A percentile compares a stretch with the other conserved stretches of the same genome.
Evolutionary conservation across 2,888 invertebrate genomes (phyloP).

Genomic region (Hyposoter dolosus): DNA sequence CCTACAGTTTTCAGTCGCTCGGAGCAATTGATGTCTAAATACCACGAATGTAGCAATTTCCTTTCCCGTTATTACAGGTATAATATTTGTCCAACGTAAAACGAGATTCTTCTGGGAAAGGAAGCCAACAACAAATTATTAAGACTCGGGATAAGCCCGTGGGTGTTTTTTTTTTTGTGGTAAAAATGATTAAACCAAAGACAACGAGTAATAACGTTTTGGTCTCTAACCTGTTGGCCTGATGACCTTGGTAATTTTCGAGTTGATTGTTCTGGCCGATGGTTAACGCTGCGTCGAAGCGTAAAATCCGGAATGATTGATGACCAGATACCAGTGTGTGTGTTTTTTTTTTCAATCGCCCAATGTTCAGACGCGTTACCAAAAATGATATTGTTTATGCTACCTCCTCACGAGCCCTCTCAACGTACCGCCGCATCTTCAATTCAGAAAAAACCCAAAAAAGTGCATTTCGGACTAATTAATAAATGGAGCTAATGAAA

Average conservation of each 20-base stretch:
- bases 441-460: neutral
- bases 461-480: neutral
- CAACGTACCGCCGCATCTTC: neutral
- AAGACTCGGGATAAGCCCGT: neutral
- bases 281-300: neutral
- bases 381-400: neutral
- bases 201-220: neutral
- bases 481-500: neutral
- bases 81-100: neutral
- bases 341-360: neutral
- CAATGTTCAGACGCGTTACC: neutral
- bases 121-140: neutral
- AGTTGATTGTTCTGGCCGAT: neutral
- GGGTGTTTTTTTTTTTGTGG: neutral
- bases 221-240: neutral
- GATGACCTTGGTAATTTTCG: constrained; percentile 11
- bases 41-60: neutral
- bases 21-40: neutral
- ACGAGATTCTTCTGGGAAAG: neutral
- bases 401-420: neutral
- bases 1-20: neutral
- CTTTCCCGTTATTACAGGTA: neutral
- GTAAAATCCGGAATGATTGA: neutral
- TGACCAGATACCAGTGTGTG: neutral
- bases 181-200: neutral